A percentile compares a stretch with the other conserved stretches of the same genome.
Conservation (phyloP, 1,140 invertebrate genomes). For the Paralvinella palmiformis region DNA sequence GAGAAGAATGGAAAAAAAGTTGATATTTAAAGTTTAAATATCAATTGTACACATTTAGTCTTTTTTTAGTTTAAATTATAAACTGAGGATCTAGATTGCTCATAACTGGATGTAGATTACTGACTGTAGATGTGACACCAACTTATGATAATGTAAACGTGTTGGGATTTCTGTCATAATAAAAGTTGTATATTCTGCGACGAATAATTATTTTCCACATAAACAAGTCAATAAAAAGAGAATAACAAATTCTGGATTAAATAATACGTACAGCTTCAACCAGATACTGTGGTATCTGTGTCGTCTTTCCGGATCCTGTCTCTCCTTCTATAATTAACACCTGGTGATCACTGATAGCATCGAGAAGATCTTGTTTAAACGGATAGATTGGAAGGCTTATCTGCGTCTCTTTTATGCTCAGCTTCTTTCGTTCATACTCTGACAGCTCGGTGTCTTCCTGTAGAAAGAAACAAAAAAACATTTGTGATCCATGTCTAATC, state of each 20-base stretch:
- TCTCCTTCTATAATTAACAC: slow-evolving; percentile 92
- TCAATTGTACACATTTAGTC: too few species aligned
- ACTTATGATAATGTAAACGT: too few species aligned
- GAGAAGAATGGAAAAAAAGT: too few species aligned
- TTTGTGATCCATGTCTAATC: neutral
- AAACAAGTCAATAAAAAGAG: too few species aligned
- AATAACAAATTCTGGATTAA: neutral
- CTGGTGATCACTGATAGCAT: slow-evolving; percentile 83
- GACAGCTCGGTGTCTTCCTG: slow-evolving; percentile 41
- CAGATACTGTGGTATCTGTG: slow-evolving; percentile 96
- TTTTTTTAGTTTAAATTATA: too few species aligned
- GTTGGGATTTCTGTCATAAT: too few species aligned
- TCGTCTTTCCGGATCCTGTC: slow-evolving; percentile 96
- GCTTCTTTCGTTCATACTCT: slow-evolving; percentile 64
- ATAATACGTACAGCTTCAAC: slow-evolving; percentile 73
- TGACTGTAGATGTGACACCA: too few species aligned
- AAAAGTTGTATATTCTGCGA: too few species aligned
- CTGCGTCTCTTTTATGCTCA: slow-evolving; percentile 86
- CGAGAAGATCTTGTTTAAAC: slow-evolving; percentile 81
- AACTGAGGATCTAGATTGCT: too few species aligned
- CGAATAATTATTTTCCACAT: too few species aligned
- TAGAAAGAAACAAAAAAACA: neutral
- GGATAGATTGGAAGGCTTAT: slow-evolving; percentile 90
- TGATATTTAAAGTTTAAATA: too few species aligned
- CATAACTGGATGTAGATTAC: too few species aligned